These are phyloP conservation scores for Schizopygopsis malacanthus DNA, from an alignment of 2,797 vertebrate genomes.

Conservation along the genomic window DNA sequence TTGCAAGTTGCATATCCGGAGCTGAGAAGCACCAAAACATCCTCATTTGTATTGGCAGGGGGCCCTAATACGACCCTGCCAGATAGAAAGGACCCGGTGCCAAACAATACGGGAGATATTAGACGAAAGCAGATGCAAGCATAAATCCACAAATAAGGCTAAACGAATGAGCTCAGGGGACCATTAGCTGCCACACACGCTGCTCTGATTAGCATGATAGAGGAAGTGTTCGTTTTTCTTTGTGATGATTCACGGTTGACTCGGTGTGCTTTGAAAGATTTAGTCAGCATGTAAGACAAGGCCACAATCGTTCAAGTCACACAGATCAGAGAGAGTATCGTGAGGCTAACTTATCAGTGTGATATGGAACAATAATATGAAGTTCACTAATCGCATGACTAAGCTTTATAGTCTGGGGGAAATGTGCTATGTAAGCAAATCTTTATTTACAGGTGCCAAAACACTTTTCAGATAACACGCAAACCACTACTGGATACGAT, in stretches of 20 bases:
- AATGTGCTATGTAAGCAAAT: background rate
- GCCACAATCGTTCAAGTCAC: conserved; percentile 6
- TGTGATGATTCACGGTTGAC: conserved; percentile 68
- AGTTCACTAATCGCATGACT: conserved; percentile 22
- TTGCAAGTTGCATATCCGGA: conserved; percentile 26
- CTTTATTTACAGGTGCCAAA: conserved; percentile 17
- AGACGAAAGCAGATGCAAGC: conserved; percentile 62
- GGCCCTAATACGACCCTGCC: conserved; percentile 15
- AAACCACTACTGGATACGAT: background rate
- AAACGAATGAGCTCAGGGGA: conserved; percentile 64
- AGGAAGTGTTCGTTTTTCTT: conserved; percentile 67
- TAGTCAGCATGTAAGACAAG: conserved; percentile 67
- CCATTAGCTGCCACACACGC: conserved; percentile 67
- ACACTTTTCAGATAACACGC: background rate
- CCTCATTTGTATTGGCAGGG: conserved; percentile 45
- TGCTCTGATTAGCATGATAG: conserved; percentile 76
- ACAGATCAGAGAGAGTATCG: conserved; percentile 43
- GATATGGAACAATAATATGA: conserved; percentile 31
- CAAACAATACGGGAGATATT: conserved; percentile 62
- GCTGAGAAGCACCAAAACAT: conserved; percentile 49
- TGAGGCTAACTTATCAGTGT: conserved; percentile 35
- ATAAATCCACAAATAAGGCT: conserved; percentile 73
- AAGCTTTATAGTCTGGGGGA: conserved; percentile 13
- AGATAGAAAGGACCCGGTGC: conserved; percentile 50
- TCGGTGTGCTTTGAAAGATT: conserved; percentile 55